Evolutionary conservation across 2,888 invertebrate species (phyloP).

Genomic region (Sesia apiformis): DNA sequence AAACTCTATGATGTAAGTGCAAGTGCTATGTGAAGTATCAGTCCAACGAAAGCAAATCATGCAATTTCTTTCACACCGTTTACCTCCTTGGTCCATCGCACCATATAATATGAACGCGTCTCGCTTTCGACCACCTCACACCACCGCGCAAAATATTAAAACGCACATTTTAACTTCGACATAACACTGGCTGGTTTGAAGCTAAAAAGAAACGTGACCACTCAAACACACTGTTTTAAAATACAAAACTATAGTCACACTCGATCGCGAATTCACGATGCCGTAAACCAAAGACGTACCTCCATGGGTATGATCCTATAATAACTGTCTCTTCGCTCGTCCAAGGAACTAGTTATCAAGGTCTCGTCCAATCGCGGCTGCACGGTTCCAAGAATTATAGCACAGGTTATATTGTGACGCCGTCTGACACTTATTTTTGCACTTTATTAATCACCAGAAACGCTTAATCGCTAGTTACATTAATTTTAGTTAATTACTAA

Average conservation of each 20-base stretch:
- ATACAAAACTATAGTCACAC: conserved; percentile 33
- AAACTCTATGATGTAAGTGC: conserved; percentile 25
- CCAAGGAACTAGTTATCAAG: conserved; percentile 74
- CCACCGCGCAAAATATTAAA: conserved; percentile 46
- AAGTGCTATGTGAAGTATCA: conserved; percentile 42
- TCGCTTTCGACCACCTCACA: conserved; percentile 47
- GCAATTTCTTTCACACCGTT: conserved; percentile 49
- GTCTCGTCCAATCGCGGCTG: conserved; percentile 64
- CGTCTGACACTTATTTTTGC: conserved; percentile 24
- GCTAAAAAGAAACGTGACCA: conserved; percentile 4
- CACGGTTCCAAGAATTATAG: conserved; percentile 59
- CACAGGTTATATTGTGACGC: conserved; percentile 44
- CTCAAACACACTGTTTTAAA: conserved; percentile 27
- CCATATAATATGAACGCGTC: conserved; percentile 37
- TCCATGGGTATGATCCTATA: conserved; percentile 69
- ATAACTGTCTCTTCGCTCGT: conserved; percentile 67
- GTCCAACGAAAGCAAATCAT: conserved; percentile 29
- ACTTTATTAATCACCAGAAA: neutral
- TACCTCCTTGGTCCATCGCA: conserved; percentile 70
- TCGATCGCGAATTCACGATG: conserved; percentile 34
- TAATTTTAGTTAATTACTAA: conserved; percentile 11
- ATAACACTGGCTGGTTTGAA: conserved; percentile 35
- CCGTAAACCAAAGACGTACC: conserved; percentile 70
- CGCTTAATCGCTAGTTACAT: conserved; percentile 3
- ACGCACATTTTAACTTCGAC: conserved; percentile 58